These are phyloP conservation scores for Magallana angulata DNA, from an alignment of 1,140 invertebrate genomes.

Conservation along the genomic window DNA sequence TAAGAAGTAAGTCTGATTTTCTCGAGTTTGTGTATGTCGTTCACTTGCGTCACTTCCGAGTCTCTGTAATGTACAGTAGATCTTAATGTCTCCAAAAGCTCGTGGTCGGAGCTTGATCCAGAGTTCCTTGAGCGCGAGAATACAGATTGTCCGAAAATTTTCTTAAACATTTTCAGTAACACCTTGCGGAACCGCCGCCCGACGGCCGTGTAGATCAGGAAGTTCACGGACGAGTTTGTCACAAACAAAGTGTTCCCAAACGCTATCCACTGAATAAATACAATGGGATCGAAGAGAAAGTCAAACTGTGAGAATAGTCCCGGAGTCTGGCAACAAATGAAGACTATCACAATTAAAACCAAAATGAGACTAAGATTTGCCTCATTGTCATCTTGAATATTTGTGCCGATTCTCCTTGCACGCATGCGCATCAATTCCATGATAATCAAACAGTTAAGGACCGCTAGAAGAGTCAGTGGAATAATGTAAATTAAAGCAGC, in stretches of 20 bases:
- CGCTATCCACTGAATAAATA: conserved; percentile 70
- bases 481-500: conserved; percentile 73
- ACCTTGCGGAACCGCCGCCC: conserved; percentile 71
- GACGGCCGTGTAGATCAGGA: conserved; percentile 76
- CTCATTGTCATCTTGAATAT: conserved; percentile 74
- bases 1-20: conserved; percentile 1
- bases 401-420: conserved; percentile 65
- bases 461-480: conserved; percentile 63
- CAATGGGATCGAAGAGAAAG: conserved; percentile 59
- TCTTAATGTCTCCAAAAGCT: not conserved
- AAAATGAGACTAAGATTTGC: conserved; percentile 74
- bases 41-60: conserved; percentile 22
- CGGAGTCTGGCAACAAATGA: conserved; percentile 75
- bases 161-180: conserved; percentile 66
- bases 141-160: conserved; percentile 42
- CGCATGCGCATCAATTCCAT: conserved; percentile 76
- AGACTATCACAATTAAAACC: conserved; percentile 74
- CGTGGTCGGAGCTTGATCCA: conserved; percentile 1
- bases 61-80: not conserved
- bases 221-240: conserved; percentile 76
- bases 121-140: conserved; percentile 51
- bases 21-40: conserved; percentile 17
- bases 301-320: conserved; percentile 75
- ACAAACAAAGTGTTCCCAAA: conserved; percentile 74
- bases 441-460: conserved; percentile 70